Evolutionary conservation across 2,113 vertebrate species (phyloP), one percentile per base, ranked within the genome.

Genomic region (Delphinapterus leucas): DNA sequence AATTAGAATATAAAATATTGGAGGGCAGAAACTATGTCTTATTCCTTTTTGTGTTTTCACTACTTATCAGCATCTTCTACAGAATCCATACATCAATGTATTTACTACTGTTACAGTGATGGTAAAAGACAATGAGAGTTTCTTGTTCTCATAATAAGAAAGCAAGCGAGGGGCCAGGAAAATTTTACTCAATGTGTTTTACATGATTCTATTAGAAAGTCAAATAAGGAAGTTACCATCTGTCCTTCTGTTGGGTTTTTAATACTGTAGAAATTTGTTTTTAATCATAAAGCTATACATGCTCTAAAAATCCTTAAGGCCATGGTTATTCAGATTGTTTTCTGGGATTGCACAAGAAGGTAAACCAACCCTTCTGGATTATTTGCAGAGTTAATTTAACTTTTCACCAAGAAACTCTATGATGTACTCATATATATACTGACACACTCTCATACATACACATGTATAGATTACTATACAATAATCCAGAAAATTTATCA

Each of bases 301-400:
- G 31, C 31, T 94, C 18, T 82, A 77, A 89, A 85, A 81, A 61
- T 53, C 17, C 33, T 86, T 49, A 73, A n/a, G 74, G 25, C 10
- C 47, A 58, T 91, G 38, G 76, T 70, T 80, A 63, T 70, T 61
- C 44, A 91, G 25, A 85, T 36, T 83, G 26, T 60, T 90, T 93
- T 71, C 92, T 91, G n/a, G 38, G 82, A 61, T 80, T 95, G 38
- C 44, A 60, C 28, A 55, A 88, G 73, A 49, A 80, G 20, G 47
- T 28, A 60, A 44, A 49, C n/a, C 25, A 94, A 93, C 2, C 6
- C 4, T 68, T 70, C 23, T 49, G 47, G 13, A 53, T 90, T 31
- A 83, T 89, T 86, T 90, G 31, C 31, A 77, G 70, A 93, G 41
- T 77, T 95, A 85, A 77, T 63, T 95, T 86, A 94, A 41, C 17